A percentile compares a stretch with the other conserved stretches of the same genome.
These are phyloP conservation scores for Poicephalus gulielmi DNA, from an alignment of 2,113 vertebrate genomes.

Conservation along the genomic window DNA sequence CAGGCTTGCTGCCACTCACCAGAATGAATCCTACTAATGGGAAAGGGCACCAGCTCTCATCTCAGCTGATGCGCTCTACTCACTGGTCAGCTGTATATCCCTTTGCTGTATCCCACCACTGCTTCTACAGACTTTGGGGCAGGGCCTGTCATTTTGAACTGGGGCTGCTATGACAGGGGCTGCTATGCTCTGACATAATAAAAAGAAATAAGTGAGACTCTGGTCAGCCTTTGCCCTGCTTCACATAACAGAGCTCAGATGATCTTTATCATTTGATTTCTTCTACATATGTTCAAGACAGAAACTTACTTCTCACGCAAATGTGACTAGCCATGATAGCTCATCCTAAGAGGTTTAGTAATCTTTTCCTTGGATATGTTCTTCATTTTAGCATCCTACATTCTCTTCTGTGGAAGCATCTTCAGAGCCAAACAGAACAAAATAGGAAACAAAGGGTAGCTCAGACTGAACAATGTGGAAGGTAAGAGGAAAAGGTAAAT, in stretches of 20 bases:
- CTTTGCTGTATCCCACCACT: neutral
- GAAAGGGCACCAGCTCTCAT: neutral
- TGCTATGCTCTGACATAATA: neutral
- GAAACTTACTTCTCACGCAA: neutral
- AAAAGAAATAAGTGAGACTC: neutral
- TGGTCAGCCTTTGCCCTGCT: neutral
- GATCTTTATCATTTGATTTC: neutral
- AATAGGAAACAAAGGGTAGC: neutral
- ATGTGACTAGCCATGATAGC: neutral
- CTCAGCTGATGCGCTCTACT: neutral
- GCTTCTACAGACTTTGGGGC: neutral
- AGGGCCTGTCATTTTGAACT: neutral
- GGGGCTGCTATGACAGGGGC: neutral
- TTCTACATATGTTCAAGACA: neutral
- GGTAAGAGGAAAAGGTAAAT: neutral
- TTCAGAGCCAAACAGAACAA: neutral
- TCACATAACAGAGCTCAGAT: neutral
- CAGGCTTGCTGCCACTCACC: neutral
- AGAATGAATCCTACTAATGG: neutral
- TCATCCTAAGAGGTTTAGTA: neutral
- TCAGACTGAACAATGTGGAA: neutral
- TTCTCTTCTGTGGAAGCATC: neutral
- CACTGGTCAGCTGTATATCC: rapidly evolving
- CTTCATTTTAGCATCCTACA: neutral
- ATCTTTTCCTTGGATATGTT: neutral